Conservation (phyloP, 2,113 vertebrate genomes). For the Arvicanthis niloticus region DNA sequence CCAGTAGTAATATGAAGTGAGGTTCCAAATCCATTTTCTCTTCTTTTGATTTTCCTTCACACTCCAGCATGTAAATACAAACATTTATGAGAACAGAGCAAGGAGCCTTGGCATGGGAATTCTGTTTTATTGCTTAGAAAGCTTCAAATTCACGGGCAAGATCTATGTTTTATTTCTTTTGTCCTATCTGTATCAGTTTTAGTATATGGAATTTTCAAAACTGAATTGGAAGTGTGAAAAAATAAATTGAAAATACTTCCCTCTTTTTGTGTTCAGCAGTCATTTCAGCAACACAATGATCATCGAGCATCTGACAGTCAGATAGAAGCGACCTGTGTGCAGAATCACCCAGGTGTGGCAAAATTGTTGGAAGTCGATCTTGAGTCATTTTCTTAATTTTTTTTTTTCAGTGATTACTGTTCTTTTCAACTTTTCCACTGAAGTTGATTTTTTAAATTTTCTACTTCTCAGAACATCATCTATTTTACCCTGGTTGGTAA, state of each 20-base stretch:
- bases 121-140: constrained; percentile 33
- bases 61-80: background rate
- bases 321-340: background rate
- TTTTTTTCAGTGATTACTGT: background rate
- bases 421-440: constrained; percentile 21
- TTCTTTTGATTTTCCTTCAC: constrained; percentile 6
- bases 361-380: constrained; percentile 1
- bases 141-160: background rate
- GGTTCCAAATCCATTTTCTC: background rate
- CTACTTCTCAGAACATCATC: constrained; percentile 21
- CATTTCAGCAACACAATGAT: background rate
- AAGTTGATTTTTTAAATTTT: constrained; percentile 26
- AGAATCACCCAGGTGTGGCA: background rate
- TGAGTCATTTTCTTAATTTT: background rate
- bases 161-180: constrained; percentile 42
- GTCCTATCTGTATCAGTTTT: constrained; percentile 21
- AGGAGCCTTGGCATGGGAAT: background rate
- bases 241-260: background rate
- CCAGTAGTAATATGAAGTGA: background rate
- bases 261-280: background rate
- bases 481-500: constrained; percentile 2
- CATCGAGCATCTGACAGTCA: background rate
- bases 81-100: background rate
- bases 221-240: background rate
- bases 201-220: constrained; percentile 32